phyloP scores from a whole-genome alignment of 2,888 invertebrate species.

The Trissolcus brochymenae region DNA sequence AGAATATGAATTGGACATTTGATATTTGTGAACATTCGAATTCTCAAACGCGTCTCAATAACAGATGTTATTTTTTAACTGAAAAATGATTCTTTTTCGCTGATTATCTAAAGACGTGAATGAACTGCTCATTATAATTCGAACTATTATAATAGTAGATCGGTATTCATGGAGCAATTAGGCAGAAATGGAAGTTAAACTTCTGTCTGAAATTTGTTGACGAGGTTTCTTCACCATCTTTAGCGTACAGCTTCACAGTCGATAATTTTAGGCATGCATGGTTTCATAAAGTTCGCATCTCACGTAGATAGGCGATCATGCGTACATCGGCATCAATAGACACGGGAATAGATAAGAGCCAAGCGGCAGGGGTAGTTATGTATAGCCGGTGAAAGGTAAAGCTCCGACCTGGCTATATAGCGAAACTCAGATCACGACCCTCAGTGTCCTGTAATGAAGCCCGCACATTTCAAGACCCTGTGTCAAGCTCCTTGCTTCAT shows the following conservation, averaged over 20 bases:
- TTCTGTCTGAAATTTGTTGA: slow-evolving; percentile 21
- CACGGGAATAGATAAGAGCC: slow-evolving; percentile 15
- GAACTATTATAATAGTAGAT: neutral
- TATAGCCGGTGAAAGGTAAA: slow-evolving; percentile 36
- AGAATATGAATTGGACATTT: too few relatives aligned
- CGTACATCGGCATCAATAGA: slow-evolving; percentile 69
- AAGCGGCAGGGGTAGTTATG: slow-evolving; percentile 28
- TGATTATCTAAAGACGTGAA: too few relatives aligned
- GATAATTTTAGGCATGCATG: slow-evolving; percentile 36
- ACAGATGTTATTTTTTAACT: too few relatives aligned
- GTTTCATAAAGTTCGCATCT: slow-evolving; percentile 34
- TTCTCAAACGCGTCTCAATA: too few relatives aligned
- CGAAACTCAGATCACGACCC: slow-evolving; percentile 58
- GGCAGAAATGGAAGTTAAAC: slow-evolving; percentile 19
- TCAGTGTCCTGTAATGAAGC: slow-evolving; percentile 62
- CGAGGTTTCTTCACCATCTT: slow-evolving; percentile 9
- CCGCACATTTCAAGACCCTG: slow-evolving; percentile 52
- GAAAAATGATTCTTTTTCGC: too few relatives aligned
- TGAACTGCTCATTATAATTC: neutral
- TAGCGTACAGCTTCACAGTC: slow-evolving; percentile 3
- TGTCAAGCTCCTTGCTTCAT: slow-evolving; percentile 49
- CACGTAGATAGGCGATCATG: slow-evolving; percentile 65
- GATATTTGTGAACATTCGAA: too few relatives aligned
- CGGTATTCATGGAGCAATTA: slow-evolving; percentile 19
- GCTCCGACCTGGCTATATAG: slow-evolving; percentile 16